Base-by-base conservation (phyloP, 2,888 invertebrate genomes). In the Gnatocerus cornutus region DNA sequence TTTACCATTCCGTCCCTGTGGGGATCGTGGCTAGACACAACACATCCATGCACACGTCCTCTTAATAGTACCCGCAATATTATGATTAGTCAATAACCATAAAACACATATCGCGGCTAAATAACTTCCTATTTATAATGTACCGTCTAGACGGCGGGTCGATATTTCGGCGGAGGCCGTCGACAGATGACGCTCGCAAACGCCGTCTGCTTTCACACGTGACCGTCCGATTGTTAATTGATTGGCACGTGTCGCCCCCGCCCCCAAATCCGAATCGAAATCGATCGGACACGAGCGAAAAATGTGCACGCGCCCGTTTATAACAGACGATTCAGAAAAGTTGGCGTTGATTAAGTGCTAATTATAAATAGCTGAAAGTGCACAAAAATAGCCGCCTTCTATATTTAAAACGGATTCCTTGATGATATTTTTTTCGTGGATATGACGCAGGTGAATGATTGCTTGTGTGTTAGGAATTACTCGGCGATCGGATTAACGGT, bases 71-170 rank as follows among this genome's bases (percentile, higher is more conserved):
- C 37, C 56, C 62, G 46, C 63, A 70, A 71, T 72, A 75, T 69
- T 72, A 78, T 78, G 79, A 79, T 80, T 79, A 79, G 78, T 78
- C 78, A 77, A 79, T 79, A 80, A 78, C 78, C 78, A 78, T 79
- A 79, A 79, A 79, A 76, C 75, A 75, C 77, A 78, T 79, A 79
- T 79, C 74, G 77, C 77, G 72, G 65, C 72, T 76, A 73, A 77
- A 80, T 77, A 79, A 80, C 79, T 80, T 81, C 80, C 80, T 80
- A 80, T 81, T 81, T 80, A 80, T 81, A 81, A 80, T 78, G 76
- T 75, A 74, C 74, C 74, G 80, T 80, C 80, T 81, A 81, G 80
- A 80, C 79, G 75, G 74, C 75, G 68, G 73, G 67, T 75, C 75
- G 69, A 75, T 75, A 73, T 64, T 56, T 67, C 70, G 69, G 69